Base-by-base conservation (phyloP, 2,888 invertebrate species). In the Pantelozetes paolii region DNA sequence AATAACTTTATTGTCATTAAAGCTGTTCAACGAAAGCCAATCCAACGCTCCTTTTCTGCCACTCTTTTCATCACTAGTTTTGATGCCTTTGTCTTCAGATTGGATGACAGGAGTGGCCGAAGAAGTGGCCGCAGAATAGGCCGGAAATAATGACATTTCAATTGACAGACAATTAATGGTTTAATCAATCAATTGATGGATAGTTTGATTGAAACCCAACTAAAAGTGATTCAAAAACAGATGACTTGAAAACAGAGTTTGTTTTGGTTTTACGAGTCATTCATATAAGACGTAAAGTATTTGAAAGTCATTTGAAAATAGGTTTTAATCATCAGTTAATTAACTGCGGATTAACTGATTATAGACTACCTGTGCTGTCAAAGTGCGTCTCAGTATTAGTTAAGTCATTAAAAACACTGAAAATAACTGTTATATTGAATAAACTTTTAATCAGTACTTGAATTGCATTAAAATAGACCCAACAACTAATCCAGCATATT, bases 61-160 rank as follows among this genome's bases (percentile, higher is more conserved):
- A 62, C 30, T 62, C 30, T 6, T 62, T 62, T 62, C 5, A 30
- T 62, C 20, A 11, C 54, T 11, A 50, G 11, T 11, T n/a, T 6
- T 50, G 6, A 6, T 8, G 6, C n/a, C 18, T 30, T 62, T 62
- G 13, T 30, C 32, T 18, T 28, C 26, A 30, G 9, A 20, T 54
- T 54, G 9, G 8, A 23, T 54, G 26, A n/a, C 23, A 5, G 54
- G 15, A 54, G 20, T 5, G 5, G 54, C 2, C 13, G 54, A 54
- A 23, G 67, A 11, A 48, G 72, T 26, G 15, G 48, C 13, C 13
- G 45, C 5, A n/a, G 72, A 72, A 72, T 72, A 72, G 1, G 72
- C 72, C 15, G 72, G 72, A 72, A 72, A 72, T 64, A 72, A 45
- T 11, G 62, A 72, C 72, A 67, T 72, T 18, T 71, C 50, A 40